Evolutionary conservation across 1,140 invertebrate genomes (phyloP).

Genomic region (Calycopis cecrops): DNA sequence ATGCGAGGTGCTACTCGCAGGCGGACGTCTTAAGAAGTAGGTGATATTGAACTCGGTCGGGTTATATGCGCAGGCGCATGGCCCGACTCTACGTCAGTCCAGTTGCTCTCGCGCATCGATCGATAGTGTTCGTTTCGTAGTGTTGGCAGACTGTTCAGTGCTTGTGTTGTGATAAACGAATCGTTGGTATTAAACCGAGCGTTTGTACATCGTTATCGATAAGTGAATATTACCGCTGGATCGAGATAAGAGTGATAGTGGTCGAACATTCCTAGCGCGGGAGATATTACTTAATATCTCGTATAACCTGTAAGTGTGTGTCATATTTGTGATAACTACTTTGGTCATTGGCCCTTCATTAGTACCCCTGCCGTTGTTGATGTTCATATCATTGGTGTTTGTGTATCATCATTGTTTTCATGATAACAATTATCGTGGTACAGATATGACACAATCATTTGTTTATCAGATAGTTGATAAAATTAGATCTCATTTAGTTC

Average conservation of each 20-base stretch:
- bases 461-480: too few relatives aligned
- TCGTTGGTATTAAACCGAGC: slow-evolving; percentile 4
- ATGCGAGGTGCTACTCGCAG: slow-evolving; percentile 15
- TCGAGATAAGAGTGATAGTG: slow-evolving; percentile 59
- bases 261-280: slow-evolving; percentile 37
- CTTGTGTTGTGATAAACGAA: slow-evolving; percentile 7
- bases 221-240: slow-evolving; percentile 21
- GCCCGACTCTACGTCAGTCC: slow-evolving; percentile 50
- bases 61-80: slow-evolving; percentile 58
- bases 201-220: slow-evolving; percentile 13
- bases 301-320: slow-evolving; percentile 15
- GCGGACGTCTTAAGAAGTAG: slow-evolving; percentile 3
- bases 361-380: slow-evolving; percentile 5
- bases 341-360: slow-evolving; percentile 9
- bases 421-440: background rate
- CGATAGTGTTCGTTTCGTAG: slow-evolving; percentile 27
- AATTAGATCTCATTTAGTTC: too few relatives aligned
- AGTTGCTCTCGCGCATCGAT: slow-evolving; percentile 66
- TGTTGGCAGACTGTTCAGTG: slow-evolving; percentile 17
- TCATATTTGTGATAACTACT: slow-evolving; percentile 5
- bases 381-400: too few relatives aligned
- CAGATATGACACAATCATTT: too few relatives aligned
- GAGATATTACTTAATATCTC: slow-evolving; percentile 21
- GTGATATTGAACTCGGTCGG: slow-evolving; percentile 36
- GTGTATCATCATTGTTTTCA: background rate